phyloP scores from a whole-genome alignment of 2,888 invertebrate species.

The Pterostichus madidus region DNA sequence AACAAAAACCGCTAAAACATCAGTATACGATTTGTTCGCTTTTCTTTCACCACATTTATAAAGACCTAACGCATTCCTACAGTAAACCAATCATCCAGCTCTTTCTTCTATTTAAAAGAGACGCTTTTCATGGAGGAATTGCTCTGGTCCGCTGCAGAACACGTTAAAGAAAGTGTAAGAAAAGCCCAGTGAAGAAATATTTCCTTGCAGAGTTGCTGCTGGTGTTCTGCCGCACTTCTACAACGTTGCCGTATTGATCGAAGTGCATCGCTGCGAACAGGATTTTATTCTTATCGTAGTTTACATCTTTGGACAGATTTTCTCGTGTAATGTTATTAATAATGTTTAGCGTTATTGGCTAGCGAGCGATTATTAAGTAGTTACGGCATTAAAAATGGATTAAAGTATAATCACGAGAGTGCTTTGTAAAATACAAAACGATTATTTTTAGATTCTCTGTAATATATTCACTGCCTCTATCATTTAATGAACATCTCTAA shows the following conservation, averaged over 20 bases:
- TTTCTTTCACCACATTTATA: conserved; percentile 57
- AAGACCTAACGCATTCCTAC: conserved; percentile 60
- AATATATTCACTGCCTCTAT: too few relatives aligned
- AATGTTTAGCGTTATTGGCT: conserved; percentile 10
- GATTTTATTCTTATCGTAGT: conserved; percentile 46
- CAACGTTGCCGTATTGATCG: conserved; percentile 48
- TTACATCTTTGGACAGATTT: conserved; percentile 13
- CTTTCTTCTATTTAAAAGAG: not conserved
- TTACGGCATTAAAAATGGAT: conserved; percentile 19
- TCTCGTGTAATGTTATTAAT: conserved; percentile 20
- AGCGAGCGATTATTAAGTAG: conserved; percentile 4
- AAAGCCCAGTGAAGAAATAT: conserved; percentile 62
- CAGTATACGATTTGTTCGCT: conserved; percentile 57
- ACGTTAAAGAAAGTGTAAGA: conserved; percentile 62
- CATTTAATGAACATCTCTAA: too few relatives aligned
- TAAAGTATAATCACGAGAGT: conserved; percentile 12
- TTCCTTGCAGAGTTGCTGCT: conserved; percentile 34
- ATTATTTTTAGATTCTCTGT: not conserved
- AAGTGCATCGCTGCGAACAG: conserved; percentile 32
- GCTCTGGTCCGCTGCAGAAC: conserved; percentile 8
- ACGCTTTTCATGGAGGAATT: not conserved
- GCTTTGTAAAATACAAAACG: conserved; percentile 8
- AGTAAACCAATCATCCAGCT: conserved; percentile 50
- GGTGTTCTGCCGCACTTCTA: not conserved
- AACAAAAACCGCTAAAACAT: conserved; percentile 48